Percentiles rank a stretch among this genome's conserved stretches.
phyloP scores from a whole-genome alignment of 2,888 invertebrate genomes.

The Dasypolia templi region DNA sequence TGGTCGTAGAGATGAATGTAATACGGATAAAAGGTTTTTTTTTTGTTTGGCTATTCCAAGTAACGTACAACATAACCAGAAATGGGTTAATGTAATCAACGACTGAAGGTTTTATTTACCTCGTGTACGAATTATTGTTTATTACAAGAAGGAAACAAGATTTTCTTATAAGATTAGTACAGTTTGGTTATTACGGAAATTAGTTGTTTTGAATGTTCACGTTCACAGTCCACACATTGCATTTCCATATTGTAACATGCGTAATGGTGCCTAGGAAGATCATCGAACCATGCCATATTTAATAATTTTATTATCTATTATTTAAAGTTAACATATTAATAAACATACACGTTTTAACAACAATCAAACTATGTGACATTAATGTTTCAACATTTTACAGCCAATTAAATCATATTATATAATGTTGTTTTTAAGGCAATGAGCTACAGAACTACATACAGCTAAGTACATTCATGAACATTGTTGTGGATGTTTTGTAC shows the following conservation, averaged over 20 bases:
- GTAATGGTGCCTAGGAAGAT: constrained; percentile 58
- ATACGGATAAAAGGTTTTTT: constrained; percentile 48
- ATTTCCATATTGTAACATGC: constrained; percentile 72
- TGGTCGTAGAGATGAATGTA: constrained; percentile 39
- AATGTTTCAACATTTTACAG: constrained; percentile 49
- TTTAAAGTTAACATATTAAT: constrained; percentile 30
- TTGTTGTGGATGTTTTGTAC: constrained; percentile 41
- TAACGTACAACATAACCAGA: constrained; percentile 22
- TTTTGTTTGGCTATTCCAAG: constrained; percentile 48
- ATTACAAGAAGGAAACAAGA: constrained; percentile 36
- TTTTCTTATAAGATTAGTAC: constrained; percentile 37
- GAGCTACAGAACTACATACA: constrained; percentile 59
- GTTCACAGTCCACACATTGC: constrained; percentile 76
- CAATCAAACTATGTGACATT: constrained; percentile 39
- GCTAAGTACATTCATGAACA: constrained; percentile 59
- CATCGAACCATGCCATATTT: constrained; percentile 42
- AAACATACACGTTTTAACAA: constrained; percentile 24
- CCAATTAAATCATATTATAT: constrained; percentile 38
- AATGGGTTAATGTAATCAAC: constrained; percentile 51
- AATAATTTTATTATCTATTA: constrained; percentile 28
- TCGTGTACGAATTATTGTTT: constrained; percentile 33
- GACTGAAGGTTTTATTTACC: constrained; percentile 33
- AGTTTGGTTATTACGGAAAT: constrained; percentile 38
- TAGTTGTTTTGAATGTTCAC: constrained; percentile 46
- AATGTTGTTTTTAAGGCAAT: constrained; percentile 57